These are phyloP conservation scores for Agonopterix alstromeriana DNA, from an alignment of 2,888 invertebrate species.

Conservation along the genomic window DNA sequence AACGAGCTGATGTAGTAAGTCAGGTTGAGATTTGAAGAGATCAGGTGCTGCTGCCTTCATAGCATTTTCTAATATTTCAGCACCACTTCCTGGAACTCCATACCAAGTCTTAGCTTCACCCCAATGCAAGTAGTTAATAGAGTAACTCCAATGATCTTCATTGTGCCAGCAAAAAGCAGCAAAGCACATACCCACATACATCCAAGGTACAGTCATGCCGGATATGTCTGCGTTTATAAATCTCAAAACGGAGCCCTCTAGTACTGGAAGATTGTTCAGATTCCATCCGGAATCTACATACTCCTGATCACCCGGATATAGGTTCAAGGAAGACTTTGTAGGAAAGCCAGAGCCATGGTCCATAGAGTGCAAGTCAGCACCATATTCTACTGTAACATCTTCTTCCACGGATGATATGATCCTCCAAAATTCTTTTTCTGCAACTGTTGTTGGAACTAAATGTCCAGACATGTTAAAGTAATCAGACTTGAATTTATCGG, in stretches of 20 bases:
- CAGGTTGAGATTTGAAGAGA: conserved; percentile 83
- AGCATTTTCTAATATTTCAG: conserved; percentile 81
- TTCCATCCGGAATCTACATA: conserved; percentile 85
- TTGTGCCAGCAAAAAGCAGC: conserved; percentile 91
- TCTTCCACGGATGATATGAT: conserved; percentile 84
- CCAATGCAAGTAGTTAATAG: conserved; percentile 89
- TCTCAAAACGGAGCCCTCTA: conserved; percentile 82
- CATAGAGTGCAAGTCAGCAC: conserved; percentile 86
- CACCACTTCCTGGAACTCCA: conserved; percentile 83
- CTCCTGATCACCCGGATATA: conserved; percentile 78
- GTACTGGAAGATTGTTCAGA: conserved; percentile 84
- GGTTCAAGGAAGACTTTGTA: conserved; percentile 78
- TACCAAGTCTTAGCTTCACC: conserved; percentile 91
- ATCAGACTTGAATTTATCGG: conserved; percentile 85
- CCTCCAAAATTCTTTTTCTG: conserved; percentile 87
- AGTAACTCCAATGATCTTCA: conserved; percentile 91
- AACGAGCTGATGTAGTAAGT: conserved; percentile 86
- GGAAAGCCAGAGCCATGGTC: conserved; percentile 88
- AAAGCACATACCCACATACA: conserved; percentile 92
- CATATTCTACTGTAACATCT: conserved; percentile 86
- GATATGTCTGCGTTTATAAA: conserved; percentile 87
- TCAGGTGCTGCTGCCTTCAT: conserved; percentile 85
- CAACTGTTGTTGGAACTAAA: conserved; percentile 75
- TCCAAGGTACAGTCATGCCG: conserved; percentile 86
- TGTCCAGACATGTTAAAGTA: conserved; percentile 85